Percentiles rank a stretch among this genome's conserved stretches.
phyloP scores from a whole-genome alignment of 2,888 invertebrate genomes.

The Eupithecia exiguata region DNA sequence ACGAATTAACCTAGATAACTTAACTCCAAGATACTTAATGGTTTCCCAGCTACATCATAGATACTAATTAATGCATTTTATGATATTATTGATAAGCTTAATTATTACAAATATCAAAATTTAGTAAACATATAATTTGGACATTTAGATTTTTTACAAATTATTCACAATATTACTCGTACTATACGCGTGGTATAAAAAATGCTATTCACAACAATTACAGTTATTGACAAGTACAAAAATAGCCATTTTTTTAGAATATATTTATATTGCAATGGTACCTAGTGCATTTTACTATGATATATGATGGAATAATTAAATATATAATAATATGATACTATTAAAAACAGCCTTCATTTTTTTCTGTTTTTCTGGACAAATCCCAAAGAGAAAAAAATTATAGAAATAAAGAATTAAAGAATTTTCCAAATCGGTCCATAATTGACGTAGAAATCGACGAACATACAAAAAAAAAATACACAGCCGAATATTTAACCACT shows the following conservation, averaged over 20 bases:
- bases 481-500: too few species aligned
- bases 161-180: neutral
- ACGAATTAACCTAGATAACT: conserved; percentile 23
- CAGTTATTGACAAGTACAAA: neutral
- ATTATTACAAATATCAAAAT: neutral
- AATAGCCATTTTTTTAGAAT: neutral
- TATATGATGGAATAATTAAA: neutral
- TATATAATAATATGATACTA: neutral
- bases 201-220: too few species aligned
- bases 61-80: neutral
- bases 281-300: neutral
- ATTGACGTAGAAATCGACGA: too few species aligned
- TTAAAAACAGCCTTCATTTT: too few species aligned
- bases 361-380: too few species aligned
- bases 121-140: neutral
- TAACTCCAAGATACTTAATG: neutral
- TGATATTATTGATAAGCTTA: neutral
- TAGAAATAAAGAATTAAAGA: too few species aligned
- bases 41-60: neutral
- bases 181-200: too few species aligned
- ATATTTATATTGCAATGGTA: neutral
- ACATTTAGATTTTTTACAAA: neutral
- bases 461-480: too few species aligned
- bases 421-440: too few species aligned
- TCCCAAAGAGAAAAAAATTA: too few species aligned